Evolutionary conservation across 2,888 invertebrate species (phyloP), one percentile per base, ranked within the genome.

Genomic region (Monopis laevigella): DNA sequence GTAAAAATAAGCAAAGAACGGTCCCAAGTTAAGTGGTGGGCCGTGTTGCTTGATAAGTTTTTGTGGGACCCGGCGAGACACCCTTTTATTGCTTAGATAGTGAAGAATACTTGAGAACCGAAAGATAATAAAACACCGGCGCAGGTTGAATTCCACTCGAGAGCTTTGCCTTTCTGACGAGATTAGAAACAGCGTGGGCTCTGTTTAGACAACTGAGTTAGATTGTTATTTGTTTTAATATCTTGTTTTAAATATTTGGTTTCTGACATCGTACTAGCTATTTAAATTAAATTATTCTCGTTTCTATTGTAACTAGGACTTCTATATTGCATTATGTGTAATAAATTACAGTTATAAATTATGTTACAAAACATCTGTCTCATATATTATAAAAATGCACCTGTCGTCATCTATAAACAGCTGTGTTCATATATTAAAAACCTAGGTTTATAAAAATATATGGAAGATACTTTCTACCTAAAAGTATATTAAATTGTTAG

Each of bases 11-110:
- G 43, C 39, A 28, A 36, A 40, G 36, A 32, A 28, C 28, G 41
- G 65, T 68, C 52, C 62, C 63, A 61, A 54, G 58, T 60, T 77
- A 80, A 80, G 77, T 73, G 60, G 63, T 70, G 69, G 72, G 75
- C 65, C 74, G 67, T 80, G 80, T 80, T 61, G 54, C 42, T 54
- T 69, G 80, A 80, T 64, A 51, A 65, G 69, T 77, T 77, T 78
- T 78, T 78, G 67, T 78, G 62, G 60, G 61, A 60, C 56, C 58
- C 64, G 62, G 58, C 40, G 61, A 67, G 60, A 58, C 62, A 41
- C 32, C 42, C 45, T 43, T 41, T 45, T 43, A 43, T 42, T 29
- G 21, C 39, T 21, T 19, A 39, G 75, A 77, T 77, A 77, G 67
- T 65, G 62, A 62, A 53, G 60, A 34, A 27, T 27, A 55, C 55